A percentile compares a stretch with the other conserved stretches of the same genome.
These are phyloP conservation scores for Hyles lineata DNA, from an alignment of 2,888 invertebrate genomes.

Conservation along the genomic window DNA sequence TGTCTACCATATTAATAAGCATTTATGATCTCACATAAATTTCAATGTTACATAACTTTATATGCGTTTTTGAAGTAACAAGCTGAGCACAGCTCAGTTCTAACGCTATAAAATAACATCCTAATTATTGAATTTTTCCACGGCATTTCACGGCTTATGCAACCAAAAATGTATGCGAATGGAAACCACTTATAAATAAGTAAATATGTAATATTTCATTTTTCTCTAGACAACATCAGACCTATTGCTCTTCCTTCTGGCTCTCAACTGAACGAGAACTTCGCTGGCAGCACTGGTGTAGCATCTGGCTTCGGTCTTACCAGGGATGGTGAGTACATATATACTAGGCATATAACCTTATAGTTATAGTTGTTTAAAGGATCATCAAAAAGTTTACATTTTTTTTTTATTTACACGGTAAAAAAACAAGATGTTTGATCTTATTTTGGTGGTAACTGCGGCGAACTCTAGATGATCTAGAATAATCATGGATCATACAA, in stretches of 20 bases:
- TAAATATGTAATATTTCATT: too few species aligned
- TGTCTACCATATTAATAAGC: neutral
- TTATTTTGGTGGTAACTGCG: too few species aligned
- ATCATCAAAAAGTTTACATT: neutral
- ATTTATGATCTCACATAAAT: neutral
- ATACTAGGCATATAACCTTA: neutral
- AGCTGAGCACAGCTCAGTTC: neutral
- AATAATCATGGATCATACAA: too few species aligned
- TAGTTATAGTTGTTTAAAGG: neutral
- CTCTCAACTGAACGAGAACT: neutral
- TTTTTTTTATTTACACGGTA: too few species aligned
- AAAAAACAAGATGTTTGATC: too few species aligned
- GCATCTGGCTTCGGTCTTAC: slow-evolving; percentile 16
- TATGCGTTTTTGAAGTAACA: too few species aligned
- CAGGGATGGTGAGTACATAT: neutral
- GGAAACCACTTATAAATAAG: too few species aligned
- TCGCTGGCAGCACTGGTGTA: neutral
- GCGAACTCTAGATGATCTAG: neutral
- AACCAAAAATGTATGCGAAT: too few species aligned
- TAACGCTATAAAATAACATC: neutral
- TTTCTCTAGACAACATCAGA: neutral
- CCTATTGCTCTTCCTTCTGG: neutral
- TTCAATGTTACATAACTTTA: neutral
- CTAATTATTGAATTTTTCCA: too few species aligned
- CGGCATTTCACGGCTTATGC: too few species aligned